These are phyloP conservation scores for Toxostoma redivivum DNA, from an alignment of 2,113 vertebrate species.

Conservation along the genomic window DNA sequence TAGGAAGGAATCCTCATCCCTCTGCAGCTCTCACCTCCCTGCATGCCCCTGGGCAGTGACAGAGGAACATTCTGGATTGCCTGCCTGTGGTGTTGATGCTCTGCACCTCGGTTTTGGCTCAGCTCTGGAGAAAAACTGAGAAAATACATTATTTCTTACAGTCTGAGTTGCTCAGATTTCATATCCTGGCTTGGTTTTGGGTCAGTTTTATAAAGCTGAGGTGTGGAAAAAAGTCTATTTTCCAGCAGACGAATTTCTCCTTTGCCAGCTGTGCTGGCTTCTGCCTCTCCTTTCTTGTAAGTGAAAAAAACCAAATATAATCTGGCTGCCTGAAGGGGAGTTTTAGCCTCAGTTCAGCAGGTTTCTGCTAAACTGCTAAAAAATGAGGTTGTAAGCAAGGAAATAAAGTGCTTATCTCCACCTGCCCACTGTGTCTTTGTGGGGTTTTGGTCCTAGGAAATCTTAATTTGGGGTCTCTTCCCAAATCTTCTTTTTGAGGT, in stretches of 20 bases:
- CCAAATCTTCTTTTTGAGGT: neutral
- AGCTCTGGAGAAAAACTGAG: neutral
- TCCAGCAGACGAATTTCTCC: neutral
- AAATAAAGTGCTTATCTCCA: neutral
- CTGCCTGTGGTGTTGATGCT: neutral
- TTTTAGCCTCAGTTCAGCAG: neutral
- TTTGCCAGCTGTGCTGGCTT: neutral
- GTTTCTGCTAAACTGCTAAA: neutral
- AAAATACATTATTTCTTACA: neutral
- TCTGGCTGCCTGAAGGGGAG: slow-evolving; percentile 7
- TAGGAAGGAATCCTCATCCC: neutral
- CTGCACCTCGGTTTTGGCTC: neutral
- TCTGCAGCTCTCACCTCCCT: neutral
- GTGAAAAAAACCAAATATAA: neutral
- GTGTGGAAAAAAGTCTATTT: neutral
- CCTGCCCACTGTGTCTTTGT: neutral
- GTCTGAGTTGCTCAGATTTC: neutral
- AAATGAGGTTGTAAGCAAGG: neutral
- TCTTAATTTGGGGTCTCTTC: neutral
- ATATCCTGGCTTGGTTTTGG: neutral
- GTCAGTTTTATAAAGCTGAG: neutral
- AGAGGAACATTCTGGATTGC: neutral
- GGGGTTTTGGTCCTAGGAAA: neutral
- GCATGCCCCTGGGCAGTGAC: neutral
- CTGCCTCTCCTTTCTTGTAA: slow-evolving; percentile 41